phyloP scores from a whole-genome alignment of 2,113 vertebrate genomes.

The Oenanthe melanoleuca region DNA sequence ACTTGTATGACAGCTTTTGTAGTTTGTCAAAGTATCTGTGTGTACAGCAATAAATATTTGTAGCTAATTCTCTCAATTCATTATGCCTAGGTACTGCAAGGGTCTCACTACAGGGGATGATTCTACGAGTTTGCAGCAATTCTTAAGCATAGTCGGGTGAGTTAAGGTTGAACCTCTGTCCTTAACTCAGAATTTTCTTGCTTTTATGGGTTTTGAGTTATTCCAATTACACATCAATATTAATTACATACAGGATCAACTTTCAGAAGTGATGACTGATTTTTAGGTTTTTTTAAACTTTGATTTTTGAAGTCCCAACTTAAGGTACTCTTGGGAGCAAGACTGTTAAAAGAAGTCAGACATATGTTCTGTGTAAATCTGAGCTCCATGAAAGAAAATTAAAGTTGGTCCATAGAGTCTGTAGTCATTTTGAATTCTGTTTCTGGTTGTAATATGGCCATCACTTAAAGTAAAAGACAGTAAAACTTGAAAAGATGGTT shows the following conservation, averaged over 20 bases:
- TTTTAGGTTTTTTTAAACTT: not conserved
- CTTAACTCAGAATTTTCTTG: slow-evolving; percentile 74
- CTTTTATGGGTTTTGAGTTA: slow-evolving; percentile 73
- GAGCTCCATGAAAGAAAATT: not conserved
- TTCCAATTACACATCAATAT: not conserved
- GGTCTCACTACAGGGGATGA: slow-evolving; percentile 73
- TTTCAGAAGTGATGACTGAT: not conserved
- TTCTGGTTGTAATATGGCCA: not conserved
- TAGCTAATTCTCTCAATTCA: slow-evolving; percentile 73
- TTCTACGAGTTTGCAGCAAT: slow-evolving; percentile 71
- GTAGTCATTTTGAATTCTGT: not conserved
- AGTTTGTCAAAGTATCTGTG: slow-evolving; percentile 48
- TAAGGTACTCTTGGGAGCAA: not conserved
- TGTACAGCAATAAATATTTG: slow-evolving; percentile 44
- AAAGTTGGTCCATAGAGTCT: not conserved
- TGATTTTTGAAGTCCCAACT: not conserved
- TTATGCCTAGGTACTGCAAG: slow-evolving; percentile 76
- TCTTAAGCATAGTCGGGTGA: slow-evolving; percentile 75
- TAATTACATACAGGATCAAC: not conserved
- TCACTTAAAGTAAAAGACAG: not conserved
- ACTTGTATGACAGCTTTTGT: not conserved
- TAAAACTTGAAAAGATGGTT: not conserved
- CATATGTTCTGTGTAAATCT: not conserved
- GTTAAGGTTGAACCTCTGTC: slow-evolving; percentile 74
- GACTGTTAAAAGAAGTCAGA: not conserved